Evolutionary conservation across 2,797 vertebrate species (phyloP).

Genomic region (Scolopax bukidnonensis): DNA sequence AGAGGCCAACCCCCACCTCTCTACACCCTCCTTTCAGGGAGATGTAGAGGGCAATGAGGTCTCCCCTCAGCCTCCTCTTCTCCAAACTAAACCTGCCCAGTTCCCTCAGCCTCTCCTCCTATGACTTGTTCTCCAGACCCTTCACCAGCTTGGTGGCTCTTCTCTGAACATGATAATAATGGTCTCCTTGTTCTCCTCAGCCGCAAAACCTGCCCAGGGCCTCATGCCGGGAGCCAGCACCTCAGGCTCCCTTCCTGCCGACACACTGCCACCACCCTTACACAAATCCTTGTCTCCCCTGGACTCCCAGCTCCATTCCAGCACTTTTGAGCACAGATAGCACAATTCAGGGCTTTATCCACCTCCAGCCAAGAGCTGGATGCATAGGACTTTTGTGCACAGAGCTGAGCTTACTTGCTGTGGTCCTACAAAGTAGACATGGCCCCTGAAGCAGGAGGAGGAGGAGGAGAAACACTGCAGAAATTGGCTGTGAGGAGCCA

Average conservation of each 20-base stretch:
- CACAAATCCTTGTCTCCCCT: not conserved
- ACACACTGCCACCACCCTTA: fast-evolving
- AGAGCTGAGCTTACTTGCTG: not conserved
- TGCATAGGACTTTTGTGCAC: not conserved
- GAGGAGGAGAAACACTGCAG: not conserved
- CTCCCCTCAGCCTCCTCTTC: too few species aligned
- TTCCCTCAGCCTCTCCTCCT: too few species aligned
- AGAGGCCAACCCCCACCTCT: too few species aligned
- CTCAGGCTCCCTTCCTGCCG: not conserved
- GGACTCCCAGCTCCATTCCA: not conserved
- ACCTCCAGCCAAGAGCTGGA: not conserved
- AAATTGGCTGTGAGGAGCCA: fast-evolving
- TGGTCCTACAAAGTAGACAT: not conserved
- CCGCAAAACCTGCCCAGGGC: not conserved
- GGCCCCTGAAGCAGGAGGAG: not conserved
- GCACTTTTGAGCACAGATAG: not conserved
- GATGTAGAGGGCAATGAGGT: too few species aligned
- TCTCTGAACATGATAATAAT: not conserved
- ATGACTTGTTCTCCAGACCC: too few species aligned
- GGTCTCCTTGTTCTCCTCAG: slow-evolving; percentile 22
- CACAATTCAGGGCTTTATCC: slow-evolving; percentile 26
- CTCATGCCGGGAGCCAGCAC: fast-evolving
- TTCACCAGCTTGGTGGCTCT: too few species aligned
- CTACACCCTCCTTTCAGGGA: too few species aligned
- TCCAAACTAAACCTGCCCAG: too few species aligned